Evolutionary conservation across 2,888 invertebrate genomes (phyloP), one percentile per base, ranked within the genome.

Genomic region (Zonitis immaculata): DNA sequence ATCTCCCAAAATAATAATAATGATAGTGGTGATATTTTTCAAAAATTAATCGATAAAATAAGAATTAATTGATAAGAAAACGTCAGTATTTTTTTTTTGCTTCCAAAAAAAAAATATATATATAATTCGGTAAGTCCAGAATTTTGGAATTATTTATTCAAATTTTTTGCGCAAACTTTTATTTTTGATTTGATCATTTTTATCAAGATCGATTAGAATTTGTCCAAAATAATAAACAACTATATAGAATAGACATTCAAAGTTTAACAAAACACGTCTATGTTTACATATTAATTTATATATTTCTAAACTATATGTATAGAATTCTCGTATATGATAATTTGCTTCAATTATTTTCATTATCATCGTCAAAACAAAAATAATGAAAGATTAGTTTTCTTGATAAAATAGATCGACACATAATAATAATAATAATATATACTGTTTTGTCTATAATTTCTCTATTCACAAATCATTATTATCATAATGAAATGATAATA

Each of bases 371-470:
- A 22, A 3, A 22, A 22, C 22, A 22, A 8, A 18, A 18, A 32
- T 14, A 32, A 28, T 32, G 14, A 32, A 32, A 6, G 7, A 3
- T 14, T 3, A 32, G 14, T 32, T n/a, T n/a, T n/a, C n/a, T n/a
- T n/a, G n/a, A n/a, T n/a, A n/a, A n/a, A n/a, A n/a, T n/a, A n/a
- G n/a, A n/a, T n/a, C n/a, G n/a, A n/a, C n/a, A n/a, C n/a, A n/a
- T n/a, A n/a, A n/a, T n/a, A n/a, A n/a, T n/a, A n/a, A n/a, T n/a
- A n/a, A n/a, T n/a, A n/a, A n/a, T n/a, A n/a, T n/a, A n/a, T n/a
- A n/a, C 39, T 39, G 39, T 39, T 39, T n/a, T 39, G 39, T 39
- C 39, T 39, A 39, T 20, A 11, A n/a, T n/a, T n/a, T n/a, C n/a
- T n/a, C n/a, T n/a, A n/a, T n/a, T n/a, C n/a, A n/a, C n/a, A n/a